phyloP scores from a whole-genome alignment of 2,888 invertebrate genomes.

The Bombylius major region DNA sequence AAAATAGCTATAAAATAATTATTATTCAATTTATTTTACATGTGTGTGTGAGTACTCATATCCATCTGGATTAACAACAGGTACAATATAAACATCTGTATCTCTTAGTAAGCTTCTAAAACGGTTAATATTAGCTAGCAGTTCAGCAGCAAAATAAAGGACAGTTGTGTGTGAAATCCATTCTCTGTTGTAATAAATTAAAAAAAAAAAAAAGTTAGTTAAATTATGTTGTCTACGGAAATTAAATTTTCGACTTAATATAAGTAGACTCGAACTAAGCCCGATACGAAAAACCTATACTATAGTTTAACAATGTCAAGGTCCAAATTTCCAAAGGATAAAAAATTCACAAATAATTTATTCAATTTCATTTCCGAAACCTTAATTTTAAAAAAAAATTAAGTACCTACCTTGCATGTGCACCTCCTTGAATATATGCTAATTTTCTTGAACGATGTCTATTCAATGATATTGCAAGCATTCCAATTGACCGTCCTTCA shows the following conservation, averaged over 20 bases:
- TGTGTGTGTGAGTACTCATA: slow-evolving; percentile 31
- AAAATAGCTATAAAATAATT: no score
- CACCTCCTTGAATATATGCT: slow-evolving; percentile 32
- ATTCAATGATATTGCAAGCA: slow-evolving; percentile 27
- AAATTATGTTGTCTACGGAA: neutral
- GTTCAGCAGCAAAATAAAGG: slow-evolving; percentile 50
- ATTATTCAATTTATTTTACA: slow-evolving; percentile 15
- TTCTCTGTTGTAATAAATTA: slow-evolving; percentile 47
- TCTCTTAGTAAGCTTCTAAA: slow-evolving; percentile 26
- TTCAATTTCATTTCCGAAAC: no score
- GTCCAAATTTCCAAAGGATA: no score
- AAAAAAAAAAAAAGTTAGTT: neutral
- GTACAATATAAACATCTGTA: slow-evolving; percentile 31
- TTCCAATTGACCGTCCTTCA: slow-evolving; percentile 32
- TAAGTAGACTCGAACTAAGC: no score
- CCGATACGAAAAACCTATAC: no score
- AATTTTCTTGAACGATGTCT: slow-evolving; percentile 21
- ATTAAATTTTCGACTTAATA: neutral
- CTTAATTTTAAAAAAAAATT: neutral
- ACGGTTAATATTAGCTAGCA: slow-evolving; percentile 42
- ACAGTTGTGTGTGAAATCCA: slow-evolving; percentile 58
- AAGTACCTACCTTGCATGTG: slow-evolving; percentile 21
- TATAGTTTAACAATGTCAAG: no score
- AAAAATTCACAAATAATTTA: no score
- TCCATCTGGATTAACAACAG: slow-evolving; percentile 35